Base-by-base conservation (phyloP, 2,113 vertebrate genomes). In the Talpa occidentalis region DNA sequence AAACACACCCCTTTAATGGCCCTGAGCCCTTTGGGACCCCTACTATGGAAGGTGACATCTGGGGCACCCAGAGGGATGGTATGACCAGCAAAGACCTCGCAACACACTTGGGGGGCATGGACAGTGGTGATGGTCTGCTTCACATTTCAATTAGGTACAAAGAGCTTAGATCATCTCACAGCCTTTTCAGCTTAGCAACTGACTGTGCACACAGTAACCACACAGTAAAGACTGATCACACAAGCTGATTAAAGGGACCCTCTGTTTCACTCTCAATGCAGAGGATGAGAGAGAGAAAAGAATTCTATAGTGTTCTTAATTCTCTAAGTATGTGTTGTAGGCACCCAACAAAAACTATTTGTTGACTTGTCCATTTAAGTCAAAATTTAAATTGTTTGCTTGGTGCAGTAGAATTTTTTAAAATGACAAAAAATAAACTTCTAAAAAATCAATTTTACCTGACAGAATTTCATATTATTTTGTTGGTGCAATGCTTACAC, bases 381-480 rank as follows among this genome's bases (percentile, higher is more conserved):
- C 66, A 93, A 70, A 92, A 42, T 28, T 32, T 79, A 54, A 76
- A 60, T 49, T 42, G 4, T 83, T n/a, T 88, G 5, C 12, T 49
- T 73, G 22, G 14, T 66, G n/a, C 17, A 73, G 28, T 52, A 66
- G 21, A 67, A 56, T 32, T 78, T 59, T 44, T 10, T n/a, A n/a
- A n/a, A n/a, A n/a, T 26, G 47, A 37, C 21, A 40, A 78, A 70
- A 64, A 60, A 37, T 30, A 21, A 88, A 62, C 19, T 32, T 82
- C 70, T 10, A 11, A 94, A 66, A 96, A 79, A 37, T 24, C 28
- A 83, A 84, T 66, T 14, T 88, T 76, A 67, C 42, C 14, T 94
- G 17, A 73, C 6, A 88, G 14, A 52, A 89, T 59, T 76, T 64
- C 35, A 67, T 49, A 54, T 28, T 76, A 47, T 81, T 95, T n/a